Evolutionary conservation across 2,113 vertebrate species (phyloP).

Genomic region (Ornithorhynchus anatinus): DNA sequence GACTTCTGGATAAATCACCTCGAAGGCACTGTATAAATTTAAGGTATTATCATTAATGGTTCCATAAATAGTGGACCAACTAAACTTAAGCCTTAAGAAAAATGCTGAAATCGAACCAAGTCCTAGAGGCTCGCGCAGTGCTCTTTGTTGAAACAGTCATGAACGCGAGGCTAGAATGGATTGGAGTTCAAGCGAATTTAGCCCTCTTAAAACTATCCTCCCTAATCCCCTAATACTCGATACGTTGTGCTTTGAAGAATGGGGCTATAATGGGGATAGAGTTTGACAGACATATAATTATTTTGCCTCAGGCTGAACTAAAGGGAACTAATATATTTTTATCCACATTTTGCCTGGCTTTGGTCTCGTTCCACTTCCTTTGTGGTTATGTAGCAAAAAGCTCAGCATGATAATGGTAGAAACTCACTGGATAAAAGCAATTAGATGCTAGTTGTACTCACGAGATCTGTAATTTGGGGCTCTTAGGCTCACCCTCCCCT

Average conservation of each 20-base stretch:
- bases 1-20: neutral
- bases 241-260: neutral
- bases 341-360: neutral
- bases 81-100: neutral
- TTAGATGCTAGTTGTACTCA: neutral
- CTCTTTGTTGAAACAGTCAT: slow-evolving; percentile 19
- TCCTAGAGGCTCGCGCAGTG: neutral
- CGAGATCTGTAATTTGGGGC: neutral
- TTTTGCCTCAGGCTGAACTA: slow-evolving; percentile 36
- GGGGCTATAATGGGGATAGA: neutral
- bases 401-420: neutral
- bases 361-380: slow-evolving; percentile 39
- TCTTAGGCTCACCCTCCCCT: neutral
- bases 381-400: slow-evolving; percentile 36
- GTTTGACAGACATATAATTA: neutral
- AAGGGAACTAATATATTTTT: slow-evolving; percentile 18
- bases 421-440: neutral
- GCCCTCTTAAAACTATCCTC: neutral
- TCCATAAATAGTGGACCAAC: too few relatives aligned
- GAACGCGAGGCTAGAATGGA: neutral
- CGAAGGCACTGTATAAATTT: slow-evolving; percentile 1
- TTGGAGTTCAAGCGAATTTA: slow-evolving; percentile 35
- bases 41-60: neutral
- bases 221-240: neutral
- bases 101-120: neutral